These are phyloP conservation scores for Halcyon badia DNA, from an alignment of 2,797 vertebrate species.

Conservation along the genomic window DNA sequence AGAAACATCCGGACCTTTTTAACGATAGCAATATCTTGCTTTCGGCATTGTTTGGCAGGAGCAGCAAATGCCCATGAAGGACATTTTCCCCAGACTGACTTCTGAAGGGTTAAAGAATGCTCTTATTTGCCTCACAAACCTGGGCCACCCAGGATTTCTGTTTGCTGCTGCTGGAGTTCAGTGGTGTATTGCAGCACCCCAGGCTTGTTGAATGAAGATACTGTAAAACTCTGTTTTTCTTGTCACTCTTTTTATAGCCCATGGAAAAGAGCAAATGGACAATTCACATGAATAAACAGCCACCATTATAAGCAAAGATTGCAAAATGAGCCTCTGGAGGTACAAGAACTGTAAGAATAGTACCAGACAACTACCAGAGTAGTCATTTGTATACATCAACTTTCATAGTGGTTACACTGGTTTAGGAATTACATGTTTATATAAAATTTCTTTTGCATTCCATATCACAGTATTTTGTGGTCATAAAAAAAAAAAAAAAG, in stretches of 20 bases:
- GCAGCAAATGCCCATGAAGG: not conserved
- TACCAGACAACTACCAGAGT: not conserved
- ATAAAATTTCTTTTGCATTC: not conserved
- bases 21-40: not conserved
- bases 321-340: not conserved
- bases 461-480: not conserved
- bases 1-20: not conserved
- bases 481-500: not conserved
- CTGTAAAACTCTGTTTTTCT: not conserved
- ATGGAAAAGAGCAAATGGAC: not conserved
- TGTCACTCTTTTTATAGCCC: not conserved
- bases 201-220: not conserved
- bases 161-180: not conserved
- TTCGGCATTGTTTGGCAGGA: not conserved
- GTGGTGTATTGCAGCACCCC: fast-evolving
- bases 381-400: not conserved
- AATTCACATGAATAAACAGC: not conserved
- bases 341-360: not conserved
- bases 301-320: not conserved
- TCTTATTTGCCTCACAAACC: not conserved
- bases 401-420: not conserved
- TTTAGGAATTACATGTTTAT: not conserved
- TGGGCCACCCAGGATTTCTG: not conserved
- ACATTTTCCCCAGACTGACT: not conserved
- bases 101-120: not conserved